These are phyloP conservation scores for Panulirus ornatus DNA, from an alignment of 1,140 invertebrate genomes.

Conservation along the genomic window DNA sequence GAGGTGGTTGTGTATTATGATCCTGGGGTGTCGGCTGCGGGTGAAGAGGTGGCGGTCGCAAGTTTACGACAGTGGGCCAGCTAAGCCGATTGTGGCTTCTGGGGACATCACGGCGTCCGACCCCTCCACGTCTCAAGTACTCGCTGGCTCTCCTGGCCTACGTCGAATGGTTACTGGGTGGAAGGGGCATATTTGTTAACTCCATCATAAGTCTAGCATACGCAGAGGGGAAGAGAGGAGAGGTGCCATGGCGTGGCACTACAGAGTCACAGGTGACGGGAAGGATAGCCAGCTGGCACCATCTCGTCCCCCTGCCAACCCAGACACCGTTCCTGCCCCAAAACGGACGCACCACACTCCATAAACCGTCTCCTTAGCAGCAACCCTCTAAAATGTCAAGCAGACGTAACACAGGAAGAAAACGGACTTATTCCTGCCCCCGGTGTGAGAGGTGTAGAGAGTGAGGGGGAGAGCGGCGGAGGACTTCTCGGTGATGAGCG, in stretches of 20 bases:
- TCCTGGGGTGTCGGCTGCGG: neutral
- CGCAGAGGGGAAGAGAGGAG: neutral
- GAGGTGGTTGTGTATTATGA: neutral
- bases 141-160: neutral
- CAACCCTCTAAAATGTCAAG: conserved; percentile 26
- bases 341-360: conserved; percentile 16
- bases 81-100: conserved; percentile 71
- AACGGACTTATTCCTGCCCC: no score
- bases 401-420: neutral
- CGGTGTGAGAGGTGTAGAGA: no score
- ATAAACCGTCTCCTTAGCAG: conserved; percentile 48
- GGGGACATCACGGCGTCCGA: conserved; percentile 28
- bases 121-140: conserved; percentile 4
- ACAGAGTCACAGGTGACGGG: conserved; percentile 17
- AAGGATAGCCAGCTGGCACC: conserved; percentile 33
- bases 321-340: neutral
- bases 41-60: conserved; percentile 43
- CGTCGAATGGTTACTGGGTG: neutral
- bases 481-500: conserved; percentile 31
- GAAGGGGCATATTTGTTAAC: no score
- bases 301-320: neutral
- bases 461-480: neutral
- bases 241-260: neutral
- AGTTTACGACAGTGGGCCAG: conserved; percentile 64
- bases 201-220: no score